Conservation (phyloP, 1,140 invertebrate genomes). For the Pseudomyrmex dendroicus region DNA sequence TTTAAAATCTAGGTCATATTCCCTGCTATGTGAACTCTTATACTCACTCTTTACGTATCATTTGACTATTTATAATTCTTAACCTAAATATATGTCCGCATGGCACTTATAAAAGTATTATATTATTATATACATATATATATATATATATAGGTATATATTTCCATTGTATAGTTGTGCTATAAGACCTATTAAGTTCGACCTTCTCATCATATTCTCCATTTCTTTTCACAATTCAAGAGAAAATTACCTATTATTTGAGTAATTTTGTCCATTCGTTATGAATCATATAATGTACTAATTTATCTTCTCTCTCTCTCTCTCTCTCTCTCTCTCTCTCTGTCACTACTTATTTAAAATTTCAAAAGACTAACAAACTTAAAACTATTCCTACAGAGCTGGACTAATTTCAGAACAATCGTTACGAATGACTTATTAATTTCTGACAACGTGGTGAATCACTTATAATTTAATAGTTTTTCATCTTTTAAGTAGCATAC, state of each 20-base stretch:
- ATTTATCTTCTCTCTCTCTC: no score
- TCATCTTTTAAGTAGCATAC: neutral
- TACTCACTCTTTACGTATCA: constrained; percentile 12
- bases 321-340: no score
- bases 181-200: constrained; percentile 20
- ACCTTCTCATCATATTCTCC: constrained; percentile 35
- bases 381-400: neutral
- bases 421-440: neutral
- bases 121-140: constrained; percentile 23
- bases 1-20: constrained; percentile 27
- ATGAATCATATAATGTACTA: no score
- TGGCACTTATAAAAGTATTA: neutral
- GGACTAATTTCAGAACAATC: constrained; percentile 15
- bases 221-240: constrained; percentile 26
- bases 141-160: constrained; percentile 2
- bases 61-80: constrained; percentile 21
- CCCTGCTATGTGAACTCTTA: constrained; percentile 16
- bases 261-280: no score
- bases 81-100: constrained; percentile 13
- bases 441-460: neutral
- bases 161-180: neutral
- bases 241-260: neutral
- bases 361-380: neutral
- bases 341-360: no score
- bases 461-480: neutral